Evolutionary conservation across 2,113 vertebrate species (phyloP).

Genomic region (Hipposideros armiger): DNA sequence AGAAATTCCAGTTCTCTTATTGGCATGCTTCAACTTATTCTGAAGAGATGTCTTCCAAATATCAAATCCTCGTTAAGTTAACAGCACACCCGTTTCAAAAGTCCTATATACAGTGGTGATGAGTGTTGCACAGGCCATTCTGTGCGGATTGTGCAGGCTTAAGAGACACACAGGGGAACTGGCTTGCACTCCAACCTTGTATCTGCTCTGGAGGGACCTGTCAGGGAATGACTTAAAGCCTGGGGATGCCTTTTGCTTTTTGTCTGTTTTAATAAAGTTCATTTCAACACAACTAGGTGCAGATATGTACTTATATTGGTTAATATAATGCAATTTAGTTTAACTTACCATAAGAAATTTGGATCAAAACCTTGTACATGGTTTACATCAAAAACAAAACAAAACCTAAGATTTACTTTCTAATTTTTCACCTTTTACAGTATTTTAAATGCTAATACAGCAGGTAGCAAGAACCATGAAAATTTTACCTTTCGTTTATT

Average conservation of each 20-base stretch:
- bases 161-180: neutral
- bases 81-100: neutral
- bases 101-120: too few relatives aligned
- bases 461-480: neutral
- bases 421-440: slow-evolving; percentile 10
- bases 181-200: neutral
- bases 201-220: neutral
- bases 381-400: slow-evolving; percentile 24
- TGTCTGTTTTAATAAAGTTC: neutral
- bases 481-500: slow-evolving; percentile 15
- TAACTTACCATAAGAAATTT: neutral
- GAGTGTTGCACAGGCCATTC: neutral
- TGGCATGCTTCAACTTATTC: neutral
- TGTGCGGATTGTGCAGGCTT: accelerated
- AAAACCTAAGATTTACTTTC: neutral
- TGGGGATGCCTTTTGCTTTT: neutral
- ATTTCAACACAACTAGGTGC: neutral
- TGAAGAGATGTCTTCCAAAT: neutral
- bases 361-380: neutral
- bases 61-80: neutral
- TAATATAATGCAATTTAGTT: neutral
- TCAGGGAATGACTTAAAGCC: neutral
- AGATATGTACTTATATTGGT: neutral
- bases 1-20: slow-evolving; percentile 1
- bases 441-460: neutral